phyloP scores from a whole-genome alignment of 2,113 vertebrate species.

The Scortum barcoo region DNA sequence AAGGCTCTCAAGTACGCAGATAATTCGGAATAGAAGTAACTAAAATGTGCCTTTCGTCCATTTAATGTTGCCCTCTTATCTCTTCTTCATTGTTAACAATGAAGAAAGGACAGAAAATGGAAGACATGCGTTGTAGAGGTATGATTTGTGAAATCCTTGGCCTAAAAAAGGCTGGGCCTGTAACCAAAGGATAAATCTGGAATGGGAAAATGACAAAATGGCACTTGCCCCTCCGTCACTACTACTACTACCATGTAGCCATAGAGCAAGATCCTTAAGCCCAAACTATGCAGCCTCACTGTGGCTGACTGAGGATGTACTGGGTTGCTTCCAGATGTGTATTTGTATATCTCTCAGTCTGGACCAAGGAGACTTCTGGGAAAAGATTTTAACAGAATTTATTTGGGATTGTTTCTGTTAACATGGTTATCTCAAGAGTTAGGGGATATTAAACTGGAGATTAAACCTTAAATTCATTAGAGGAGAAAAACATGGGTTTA shows the following conservation, averaged over 20 bases:
- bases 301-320: background rate
- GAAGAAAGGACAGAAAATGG: background rate
- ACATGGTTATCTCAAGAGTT: background rate
- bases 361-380: background rate
- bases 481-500: background rate
- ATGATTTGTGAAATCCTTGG: background rate
- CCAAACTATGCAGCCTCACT: too few relatives aligned
- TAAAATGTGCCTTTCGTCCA: background rate
- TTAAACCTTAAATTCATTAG: background rate
- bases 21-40: background rate
- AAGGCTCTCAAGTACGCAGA: background rate
- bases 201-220: background rate
- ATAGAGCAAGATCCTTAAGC: background rate
- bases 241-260: background rate
- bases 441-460: background rate
- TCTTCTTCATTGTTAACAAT: background rate
- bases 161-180: background rate
- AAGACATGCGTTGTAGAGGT: background rate
- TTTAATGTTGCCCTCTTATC: background rate
- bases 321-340: background rate
- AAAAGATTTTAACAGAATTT: background rate
- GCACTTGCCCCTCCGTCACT: background rate
- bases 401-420: constrained; percentile 1
- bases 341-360: background rate
- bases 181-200: background rate